A percentile compares a stretch with the other conserved stretches of the same genome.
Evolutionary conservation across 2,888 invertebrate genomes (phyloP).

Genomic region (Hofmannophila pseudospretella): DNA sequence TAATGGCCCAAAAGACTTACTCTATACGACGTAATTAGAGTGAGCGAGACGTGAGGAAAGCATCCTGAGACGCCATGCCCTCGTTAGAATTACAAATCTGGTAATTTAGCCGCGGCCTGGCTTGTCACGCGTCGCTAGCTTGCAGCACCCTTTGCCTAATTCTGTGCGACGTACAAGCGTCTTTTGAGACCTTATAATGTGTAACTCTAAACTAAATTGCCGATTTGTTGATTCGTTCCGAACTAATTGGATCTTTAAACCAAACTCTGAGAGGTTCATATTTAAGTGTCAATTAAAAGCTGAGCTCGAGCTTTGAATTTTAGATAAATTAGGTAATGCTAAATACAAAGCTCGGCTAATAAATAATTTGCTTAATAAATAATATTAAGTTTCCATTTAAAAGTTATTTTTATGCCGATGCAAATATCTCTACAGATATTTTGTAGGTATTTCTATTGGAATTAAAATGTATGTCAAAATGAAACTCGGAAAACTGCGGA

Average conservation of each 20-base stretch:
- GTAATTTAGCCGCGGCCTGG: conserved; percentile 32
- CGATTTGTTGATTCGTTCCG: neutral
- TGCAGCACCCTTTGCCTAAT: conserved; percentile 1
- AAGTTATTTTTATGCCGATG: neutral
- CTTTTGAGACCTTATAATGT: neutral
- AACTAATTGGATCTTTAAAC: neutral
- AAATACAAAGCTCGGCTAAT: too few relatives aligned
- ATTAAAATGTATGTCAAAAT: neutral
- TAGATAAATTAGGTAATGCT: too few relatives aligned
- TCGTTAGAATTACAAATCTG: conserved; percentile 45
- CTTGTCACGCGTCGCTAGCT: conserved; percentile 15
- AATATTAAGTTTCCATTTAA: too few relatives aligned
- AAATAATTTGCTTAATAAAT: too few relatives aligned
- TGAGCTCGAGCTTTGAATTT: neutral
- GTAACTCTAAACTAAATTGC: neutral
- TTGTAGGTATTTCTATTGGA: neutral
- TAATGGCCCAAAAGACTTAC: conserved; percentile 23
- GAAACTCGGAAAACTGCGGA: neutral
- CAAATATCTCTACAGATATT: neutral
- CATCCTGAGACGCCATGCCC: conserved; percentile 13
- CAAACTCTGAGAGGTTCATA: neutral
- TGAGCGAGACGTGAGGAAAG: conserved; percentile 1
- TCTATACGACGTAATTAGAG: conserved; percentile 16
- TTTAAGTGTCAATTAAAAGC: neutral
- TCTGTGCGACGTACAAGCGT: neutral